phyloP scores from a whole-genome alignment of 2,888 invertebrate genomes.

The Belgica antarctica region DNA sequence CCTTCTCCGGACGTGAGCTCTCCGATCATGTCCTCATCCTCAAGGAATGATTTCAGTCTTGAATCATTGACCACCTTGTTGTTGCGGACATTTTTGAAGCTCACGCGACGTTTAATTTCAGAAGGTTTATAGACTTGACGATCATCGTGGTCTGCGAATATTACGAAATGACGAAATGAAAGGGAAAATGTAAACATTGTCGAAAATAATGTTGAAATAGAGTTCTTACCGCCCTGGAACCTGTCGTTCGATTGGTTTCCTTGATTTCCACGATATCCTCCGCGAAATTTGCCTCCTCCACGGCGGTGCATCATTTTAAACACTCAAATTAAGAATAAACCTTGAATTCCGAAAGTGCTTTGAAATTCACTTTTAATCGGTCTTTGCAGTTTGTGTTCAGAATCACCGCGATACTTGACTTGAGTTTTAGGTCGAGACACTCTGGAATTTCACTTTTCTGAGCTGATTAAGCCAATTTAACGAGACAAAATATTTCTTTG shows the following conservation, averaged over 20 bases:
- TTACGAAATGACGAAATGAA: background rate
- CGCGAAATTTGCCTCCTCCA: constrained; percentile 38
- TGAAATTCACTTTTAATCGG: no score
- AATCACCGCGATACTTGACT: no score
- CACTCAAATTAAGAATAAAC: no score
- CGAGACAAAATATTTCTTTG: no score
- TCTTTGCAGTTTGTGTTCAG: no score
- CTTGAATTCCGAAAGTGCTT: no score
- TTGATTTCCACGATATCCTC: background rate
- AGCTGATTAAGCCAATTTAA: no score
- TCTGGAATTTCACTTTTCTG: no score
- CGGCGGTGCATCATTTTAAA: constrained; percentile 37
- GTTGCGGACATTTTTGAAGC: constrained; percentile 50
- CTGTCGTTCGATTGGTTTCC: background rate
- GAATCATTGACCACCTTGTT: constrained; percentile 46
- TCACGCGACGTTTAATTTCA: constrained; percentile 52
- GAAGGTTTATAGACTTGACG: constrained; percentile 45
- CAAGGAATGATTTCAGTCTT: constrained; percentile 48
- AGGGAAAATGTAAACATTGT: no score
- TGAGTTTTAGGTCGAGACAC: no score
- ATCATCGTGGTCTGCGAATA: constrained; percentile 44
- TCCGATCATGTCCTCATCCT: constrained; percentile 51
- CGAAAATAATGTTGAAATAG: no score
- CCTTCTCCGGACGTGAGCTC: constrained; percentile 10
- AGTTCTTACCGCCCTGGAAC: constrained; percentile 20